Evolutionary conservation across 2,113 vertebrate genomes (phyloP), one percentile per base, ranked within the genome.

Genomic region (Oryzias curvinotus): DNA sequence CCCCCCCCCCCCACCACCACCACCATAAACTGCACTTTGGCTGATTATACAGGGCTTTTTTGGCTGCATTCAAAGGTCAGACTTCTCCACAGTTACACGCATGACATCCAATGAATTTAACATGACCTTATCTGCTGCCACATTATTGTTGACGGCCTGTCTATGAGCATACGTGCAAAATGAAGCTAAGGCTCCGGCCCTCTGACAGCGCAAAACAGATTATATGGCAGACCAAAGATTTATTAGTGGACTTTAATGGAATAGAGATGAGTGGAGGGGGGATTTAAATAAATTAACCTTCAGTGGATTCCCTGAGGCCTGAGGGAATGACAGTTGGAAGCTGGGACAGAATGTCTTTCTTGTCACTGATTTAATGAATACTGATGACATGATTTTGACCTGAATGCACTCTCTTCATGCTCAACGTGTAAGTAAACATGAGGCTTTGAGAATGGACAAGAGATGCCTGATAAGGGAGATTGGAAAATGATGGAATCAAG

Each of bases 231-330:
- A 88, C 76, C 78, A 90, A 90, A 91, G 88, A 92, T 92, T 90
- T 89, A 92, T 92, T 92, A 89, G 88, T 77, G 72, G 72, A 82
- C 85, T 91, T 80, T 90, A 91, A 92, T 92, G 85, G 86, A 89
- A 89, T 84, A 83, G 86, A 90, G 85, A 91, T 85, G 89, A 89
- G 87, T 91, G 86, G 75, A 85, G 78, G 82, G 65, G 64, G 86
- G 86, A 89, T 92, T 92, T 91, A 89, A 91, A 93, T 92, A 91
- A 91, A 91, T 93, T 89, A 92, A 92, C 90, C 90, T 91, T 92
- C 90, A 86, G 64, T 71, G 68, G 75, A 89, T 90, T 85, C 87
- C 88, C 69, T 19, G 74, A 81, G 84, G 84, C 71, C 71, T 68
- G 18, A 4, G 43, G 78, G 78, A 78, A 82, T 80, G 84, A 83